Conservation (phyloP, 2,888 invertebrate species). For the Thumatha senex region DNA sequence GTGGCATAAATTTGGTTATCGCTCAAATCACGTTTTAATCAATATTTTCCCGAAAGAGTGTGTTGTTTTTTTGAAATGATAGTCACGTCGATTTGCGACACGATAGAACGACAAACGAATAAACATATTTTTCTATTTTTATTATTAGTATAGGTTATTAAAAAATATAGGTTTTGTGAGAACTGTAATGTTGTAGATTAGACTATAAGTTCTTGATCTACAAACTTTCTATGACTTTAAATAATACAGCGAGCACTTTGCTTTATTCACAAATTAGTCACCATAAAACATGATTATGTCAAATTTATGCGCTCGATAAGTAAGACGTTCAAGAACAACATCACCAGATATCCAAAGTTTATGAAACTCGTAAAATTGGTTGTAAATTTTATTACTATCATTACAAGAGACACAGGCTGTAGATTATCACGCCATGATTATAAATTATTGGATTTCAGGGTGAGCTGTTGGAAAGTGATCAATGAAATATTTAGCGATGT, state of each 20-base stretch:
- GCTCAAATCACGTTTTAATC: no score
- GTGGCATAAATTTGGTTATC: no score
- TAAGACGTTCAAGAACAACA: slow-evolving; percentile 30
- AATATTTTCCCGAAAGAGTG: no score
- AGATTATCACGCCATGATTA: slow-evolving; percentile 34
- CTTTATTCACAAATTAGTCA: slow-evolving; percentile 23
- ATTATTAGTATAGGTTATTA: no score
- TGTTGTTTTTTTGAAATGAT: no score
- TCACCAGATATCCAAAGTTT: slow-evolving; percentile 45
- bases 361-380: slow-evolving; percentile 43
- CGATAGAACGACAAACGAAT: no score
- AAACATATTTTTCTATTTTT: no score
- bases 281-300: slow-evolving; percentile 32
- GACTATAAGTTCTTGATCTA: no score
- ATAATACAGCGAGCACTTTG: slow-evolving; percentile 16
- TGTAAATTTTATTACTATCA: slow-evolving; percentile 50
- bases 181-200: no score
- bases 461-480: slow-evolving; percentile 13
- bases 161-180: no score
- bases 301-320: slow-evolving; percentile 37
- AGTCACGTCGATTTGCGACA: no score
- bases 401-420: slow-evolving; percentile 25
- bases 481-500: slow-evolving; percentile 5
- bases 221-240: slow-evolving; percentile 5
- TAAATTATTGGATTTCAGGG: slow-evolving; percentile 26